Conservation (phyloP, 2,113 vertebrate genomes). For the Atrichornis clamosus region DNA sequence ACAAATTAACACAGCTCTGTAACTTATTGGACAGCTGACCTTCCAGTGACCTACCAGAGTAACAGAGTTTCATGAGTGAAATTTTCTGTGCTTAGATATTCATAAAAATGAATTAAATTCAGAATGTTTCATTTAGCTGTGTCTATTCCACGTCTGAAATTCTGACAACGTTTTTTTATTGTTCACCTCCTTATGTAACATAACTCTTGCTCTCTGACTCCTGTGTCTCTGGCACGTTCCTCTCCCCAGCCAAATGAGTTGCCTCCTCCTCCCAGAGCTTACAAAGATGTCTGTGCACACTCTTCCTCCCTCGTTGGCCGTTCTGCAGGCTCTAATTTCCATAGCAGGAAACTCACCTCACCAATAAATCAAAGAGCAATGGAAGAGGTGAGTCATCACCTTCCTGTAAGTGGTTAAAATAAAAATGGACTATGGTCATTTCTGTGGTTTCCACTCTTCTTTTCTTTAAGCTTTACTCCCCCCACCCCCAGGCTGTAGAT, state of each 20-base stretch:
- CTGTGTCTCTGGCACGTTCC: background rate
- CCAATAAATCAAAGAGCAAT: slow-evolving; percentile 16
- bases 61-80: background rate
- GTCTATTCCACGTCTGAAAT: background rate
- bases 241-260: background rate
- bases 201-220: background rate
- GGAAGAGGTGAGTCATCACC: slow-evolving; percentile 21
- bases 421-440: background rate
- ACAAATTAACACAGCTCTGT: slow-evolving; percentile 22
- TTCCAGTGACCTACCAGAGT: background rate
- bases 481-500: background rate
- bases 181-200: background rate
- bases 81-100: background rate
- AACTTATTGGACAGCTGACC: slow-evolving; percentile 16
- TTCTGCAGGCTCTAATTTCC: slow-evolving; percentile 1
- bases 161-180: background rate
- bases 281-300: background rate
- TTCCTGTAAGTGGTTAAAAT: slow-evolving; percentile 32
- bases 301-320: background rate
- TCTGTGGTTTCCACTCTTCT: background rate
- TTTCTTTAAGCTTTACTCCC: background rate
- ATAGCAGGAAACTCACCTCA: slow-evolving; percentile 11
- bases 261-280: background rate
- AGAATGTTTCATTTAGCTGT: background rate
- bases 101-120: background rate